Conservation (phyloP, 2,888 invertebrate genomes). For the Melinopterus prodromus region DNA sequence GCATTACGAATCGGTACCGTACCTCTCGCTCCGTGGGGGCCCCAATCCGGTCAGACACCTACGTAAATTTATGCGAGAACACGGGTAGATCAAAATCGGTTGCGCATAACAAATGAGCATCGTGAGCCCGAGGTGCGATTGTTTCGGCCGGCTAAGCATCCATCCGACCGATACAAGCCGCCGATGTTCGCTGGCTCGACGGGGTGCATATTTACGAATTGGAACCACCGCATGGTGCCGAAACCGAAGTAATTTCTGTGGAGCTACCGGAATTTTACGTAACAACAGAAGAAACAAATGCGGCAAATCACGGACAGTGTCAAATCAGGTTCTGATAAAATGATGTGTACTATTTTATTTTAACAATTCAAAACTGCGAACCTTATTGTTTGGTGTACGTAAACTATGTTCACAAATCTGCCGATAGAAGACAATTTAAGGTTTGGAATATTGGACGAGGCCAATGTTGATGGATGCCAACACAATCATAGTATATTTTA, state of each 20-base stretch:
- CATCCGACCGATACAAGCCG: slow-evolving; percentile 43
- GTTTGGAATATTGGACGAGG: no score
- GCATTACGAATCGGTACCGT: slow-evolving; percentile 24
- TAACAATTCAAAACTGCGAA: no score
- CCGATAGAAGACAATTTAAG: no score
- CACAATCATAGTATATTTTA: no score
- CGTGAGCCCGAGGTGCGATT: slow-evolving; percentile 51
- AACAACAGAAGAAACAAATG: background rate
- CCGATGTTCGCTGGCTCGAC: slow-evolving; percentile 33
- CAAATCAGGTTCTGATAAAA: no score
- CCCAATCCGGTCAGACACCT: slow-evolving; percentile 38
- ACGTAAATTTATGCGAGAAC: slow-evolving; percentile 53
- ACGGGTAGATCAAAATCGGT: slow-evolving; percentile 52
- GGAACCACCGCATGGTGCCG: slow-evolving; percentile 31
- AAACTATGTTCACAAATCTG: no score
- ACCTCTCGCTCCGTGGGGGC: background rate
- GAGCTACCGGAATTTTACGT: slow-evolving; percentile 17
- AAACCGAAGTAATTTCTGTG: background rate
- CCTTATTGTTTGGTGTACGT: no score
- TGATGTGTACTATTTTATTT: no score
- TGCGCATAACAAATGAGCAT: slow-evolving; percentile 54
- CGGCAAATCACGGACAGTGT: no score
- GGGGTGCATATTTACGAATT: slow-evolving; percentile 49
- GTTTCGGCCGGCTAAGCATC: slow-evolving; percentile 51
- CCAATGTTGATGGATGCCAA: no score